These are phyloP conservation scores for Nixonia krombeini DNA, from an alignment of 1,140 invertebrate genomes.

Conservation along the genomic window DNA sequence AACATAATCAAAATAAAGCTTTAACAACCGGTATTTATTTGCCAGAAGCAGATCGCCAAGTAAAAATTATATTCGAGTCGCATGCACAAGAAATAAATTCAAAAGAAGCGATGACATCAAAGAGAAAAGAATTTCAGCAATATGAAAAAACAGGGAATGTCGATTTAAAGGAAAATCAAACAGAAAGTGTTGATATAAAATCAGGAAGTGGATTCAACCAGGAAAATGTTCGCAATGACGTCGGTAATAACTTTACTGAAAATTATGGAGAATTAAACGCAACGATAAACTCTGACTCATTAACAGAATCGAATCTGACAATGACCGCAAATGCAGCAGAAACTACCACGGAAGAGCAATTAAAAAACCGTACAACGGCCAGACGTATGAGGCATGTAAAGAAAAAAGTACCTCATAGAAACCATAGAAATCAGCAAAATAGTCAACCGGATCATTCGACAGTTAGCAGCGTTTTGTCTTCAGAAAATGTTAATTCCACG, in stretches of 20 bases:
- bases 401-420: constrained; percentile 1
- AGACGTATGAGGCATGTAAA: constrained; percentile 6
- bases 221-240: too few species aligned
- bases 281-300: too few species aligned
- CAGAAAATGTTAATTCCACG: neutral
- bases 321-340: neutral
- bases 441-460: too few species aligned
- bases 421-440: neutral
- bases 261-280: neutral
- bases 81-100: constrained; percentile 69
- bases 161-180: neutral
- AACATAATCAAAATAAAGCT: constrained; percentile 78
- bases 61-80: constrained; percentile 79
- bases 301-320: neutral
- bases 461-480: too few species aligned
- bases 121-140: constrained; percentile 9
- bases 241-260: neutral
- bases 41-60: constrained; percentile 76
- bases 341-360: too few species aligned
- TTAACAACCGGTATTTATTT: constrained; percentile 65
- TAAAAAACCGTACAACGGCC: neutral
- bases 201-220: too few species aligned
- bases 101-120: constrained; percentile 27
- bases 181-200: too few species aligned
- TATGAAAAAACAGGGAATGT: neutral